phyloP scores from a whole-genome alignment of 2,888 invertebrate species.

The Nysson spinosus region DNA sequence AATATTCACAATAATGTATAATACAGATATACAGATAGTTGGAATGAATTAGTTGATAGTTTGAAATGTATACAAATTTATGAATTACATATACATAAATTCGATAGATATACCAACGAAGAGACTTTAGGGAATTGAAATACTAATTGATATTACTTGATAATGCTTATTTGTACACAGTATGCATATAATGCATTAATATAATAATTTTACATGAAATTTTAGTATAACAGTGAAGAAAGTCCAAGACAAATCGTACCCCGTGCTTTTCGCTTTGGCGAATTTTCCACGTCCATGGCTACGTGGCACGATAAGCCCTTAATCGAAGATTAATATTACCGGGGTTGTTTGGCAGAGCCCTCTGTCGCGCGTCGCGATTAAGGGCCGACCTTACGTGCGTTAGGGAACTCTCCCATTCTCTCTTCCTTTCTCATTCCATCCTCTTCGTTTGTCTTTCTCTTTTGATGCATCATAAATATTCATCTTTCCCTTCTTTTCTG shows the following conservation, averaged over 20 bases:
- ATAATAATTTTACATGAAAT: no score
- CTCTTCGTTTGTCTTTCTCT: background rate
- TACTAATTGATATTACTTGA: no score
- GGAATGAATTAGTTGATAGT: no score
- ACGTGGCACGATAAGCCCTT: slow-evolving; percentile 64
- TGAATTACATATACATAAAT: no score
- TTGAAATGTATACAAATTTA: no score
- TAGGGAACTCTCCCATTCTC: slow-evolving; percentile 30
- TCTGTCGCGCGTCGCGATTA: slow-evolving; percentile 65
- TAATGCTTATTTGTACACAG: no score
- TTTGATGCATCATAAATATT: background rate
- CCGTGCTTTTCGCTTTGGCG: slow-evolving; percentile 58
- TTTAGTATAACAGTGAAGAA: slow-evolving; percentile 11
- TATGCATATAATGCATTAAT: no score
- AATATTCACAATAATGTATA: no score
- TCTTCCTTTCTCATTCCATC: slow-evolving; percentile 12
- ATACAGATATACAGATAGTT: no score
- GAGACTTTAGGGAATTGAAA: no score
- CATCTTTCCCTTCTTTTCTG: background rate
- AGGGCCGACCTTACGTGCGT: slow-evolving; percentile 58
- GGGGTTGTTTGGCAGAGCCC: slow-evolving; percentile 52
- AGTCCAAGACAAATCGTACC: slow-evolving; percentile 42
- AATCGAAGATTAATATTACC: slow-evolving; percentile 73
- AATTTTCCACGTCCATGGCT: slow-evolving; percentile 62
- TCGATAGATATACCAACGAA: no score